Conservation (phyloP, 1,140 invertebrate species). For the Tyrophagus putrescentiae region DNA sequence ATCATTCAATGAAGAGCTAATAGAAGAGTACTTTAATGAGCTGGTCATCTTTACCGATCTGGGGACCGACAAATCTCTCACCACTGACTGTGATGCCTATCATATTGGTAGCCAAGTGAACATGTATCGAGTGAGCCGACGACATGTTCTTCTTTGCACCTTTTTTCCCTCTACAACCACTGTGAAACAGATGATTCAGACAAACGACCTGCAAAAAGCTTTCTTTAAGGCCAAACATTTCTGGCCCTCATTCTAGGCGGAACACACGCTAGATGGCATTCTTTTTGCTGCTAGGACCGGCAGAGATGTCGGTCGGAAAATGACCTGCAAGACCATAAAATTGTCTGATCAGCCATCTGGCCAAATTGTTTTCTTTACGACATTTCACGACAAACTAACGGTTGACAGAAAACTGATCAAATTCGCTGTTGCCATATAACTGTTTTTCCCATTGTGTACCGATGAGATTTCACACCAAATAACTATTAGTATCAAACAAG, state of each 20-base stretch:
- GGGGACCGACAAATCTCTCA: not conserved
- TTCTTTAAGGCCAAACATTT: constrained; percentile 11
- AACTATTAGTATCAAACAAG: too few species aligned
- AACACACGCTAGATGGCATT: not conserved
- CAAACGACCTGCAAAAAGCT: not conserved
- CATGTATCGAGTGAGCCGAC: not conserved
- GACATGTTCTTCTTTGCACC: not conserved
- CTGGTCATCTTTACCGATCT: not conserved
- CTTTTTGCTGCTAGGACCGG: not conserved
- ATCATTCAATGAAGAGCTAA: not conserved
- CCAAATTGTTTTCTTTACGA: too few species aligned
- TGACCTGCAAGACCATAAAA: not conserved
- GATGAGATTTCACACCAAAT: too few species aligned
- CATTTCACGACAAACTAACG: too few species aligned
- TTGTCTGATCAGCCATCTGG: not conserved
- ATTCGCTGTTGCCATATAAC: too few species aligned
- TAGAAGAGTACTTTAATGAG: constrained; percentile 1
- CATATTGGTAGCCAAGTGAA: not conserved
- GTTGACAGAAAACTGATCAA: too few species aligned
- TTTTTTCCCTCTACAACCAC: not conserved
- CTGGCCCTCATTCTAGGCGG: not conserved
- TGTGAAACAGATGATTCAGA: not conserved
- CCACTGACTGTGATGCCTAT: not conserved
- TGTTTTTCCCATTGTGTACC: too few species aligned
- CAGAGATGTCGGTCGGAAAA: not conserved